These are phyloP conservation scores for Macrophya alboannulata DNA, from an alignment of 2,888 invertebrate genomes.

Conservation along the genomic window DNA sequence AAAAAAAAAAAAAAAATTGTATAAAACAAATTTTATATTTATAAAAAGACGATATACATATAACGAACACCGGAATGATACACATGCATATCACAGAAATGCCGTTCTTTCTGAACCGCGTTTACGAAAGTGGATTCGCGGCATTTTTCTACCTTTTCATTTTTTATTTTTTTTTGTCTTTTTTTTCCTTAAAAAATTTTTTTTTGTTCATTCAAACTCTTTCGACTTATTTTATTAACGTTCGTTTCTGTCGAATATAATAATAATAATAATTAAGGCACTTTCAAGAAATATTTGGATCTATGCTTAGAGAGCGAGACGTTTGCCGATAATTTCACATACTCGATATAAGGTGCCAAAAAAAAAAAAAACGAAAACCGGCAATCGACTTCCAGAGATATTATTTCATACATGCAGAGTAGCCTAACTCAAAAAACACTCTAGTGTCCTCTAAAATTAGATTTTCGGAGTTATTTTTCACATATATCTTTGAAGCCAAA, in stretches of 20 bases:
- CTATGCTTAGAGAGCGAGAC: conserved; percentile 59
- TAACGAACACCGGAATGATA: conserved; percentile 66
- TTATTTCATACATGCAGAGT: background rate
- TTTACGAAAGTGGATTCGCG: background rate
- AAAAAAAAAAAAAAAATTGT: background rate
- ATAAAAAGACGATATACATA: background rate
- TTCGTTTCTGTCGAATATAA: background rate
- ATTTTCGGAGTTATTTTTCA: background rate
- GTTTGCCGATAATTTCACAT: conserved; percentile 42
- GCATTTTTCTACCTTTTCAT: background rate
- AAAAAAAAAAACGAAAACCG: conserved; percentile 53
- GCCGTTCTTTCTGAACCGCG: conserved; percentile 30
- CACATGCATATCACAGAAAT: conserved; percentile 68
- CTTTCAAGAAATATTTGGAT: conserved; percentile 65
- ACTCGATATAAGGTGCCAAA: conserved; percentile 30
- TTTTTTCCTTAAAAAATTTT: background rate
- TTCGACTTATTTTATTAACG: background rate
- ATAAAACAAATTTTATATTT: conserved; percentile 48
- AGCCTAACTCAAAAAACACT: background rate
- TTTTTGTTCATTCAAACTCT: background rate
- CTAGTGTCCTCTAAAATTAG: background rate
- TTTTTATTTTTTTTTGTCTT: background rate
- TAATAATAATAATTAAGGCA: conserved; percentile 55
- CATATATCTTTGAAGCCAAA: too few species aligned
- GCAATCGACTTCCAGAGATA: conserved; percentile 6